A percentile compares a stretch with the other conserved stretches of the same genome.
Conservation (phyloP, 2,888 invertebrate genomes). For the Octodonta nipae region DNA sequence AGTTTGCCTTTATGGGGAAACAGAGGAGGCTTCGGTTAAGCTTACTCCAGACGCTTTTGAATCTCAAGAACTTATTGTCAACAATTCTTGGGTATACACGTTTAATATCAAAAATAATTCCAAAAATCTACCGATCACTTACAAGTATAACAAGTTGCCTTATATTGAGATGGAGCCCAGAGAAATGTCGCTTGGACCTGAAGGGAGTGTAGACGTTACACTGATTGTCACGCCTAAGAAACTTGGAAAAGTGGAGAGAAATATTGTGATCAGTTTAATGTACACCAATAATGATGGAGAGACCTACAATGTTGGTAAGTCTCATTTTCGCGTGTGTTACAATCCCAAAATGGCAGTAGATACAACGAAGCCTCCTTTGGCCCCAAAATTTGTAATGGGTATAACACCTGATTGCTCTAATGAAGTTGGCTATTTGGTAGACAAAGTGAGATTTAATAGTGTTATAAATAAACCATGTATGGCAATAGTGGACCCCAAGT, state of each 20-base stretch:
- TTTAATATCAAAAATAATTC: slow-evolving; percentile 21
- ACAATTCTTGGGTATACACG: slow-evolving; percentile 23
- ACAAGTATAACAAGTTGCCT: slow-evolving; percentile 17
- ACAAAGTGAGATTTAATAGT: slow-evolving; percentile 24
- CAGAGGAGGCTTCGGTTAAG: slow-evolving; percentile 37
- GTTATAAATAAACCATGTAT: slow-evolving; percentile 19
- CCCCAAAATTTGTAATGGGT: slow-evolving; percentile 25
- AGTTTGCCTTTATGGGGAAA: slow-evolving; percentile 44
- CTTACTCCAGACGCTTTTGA: slow-evolving; percentile 38
- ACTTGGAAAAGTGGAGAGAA: slow-evolving; percentile 16
- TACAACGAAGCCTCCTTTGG: not conserved
- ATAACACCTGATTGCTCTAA: slow-evolving; percentile 27
- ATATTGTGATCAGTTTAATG: slow-evolving; percentile 21
- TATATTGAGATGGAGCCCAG: slow-evolving; percentile 21
- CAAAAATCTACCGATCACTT: slow-evolving; percentile 17
- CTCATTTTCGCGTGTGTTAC: slow-evolving; percentile 5
- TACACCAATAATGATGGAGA: slow-evolving; percentile 11
- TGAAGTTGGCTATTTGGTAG: slow-evolving; percentile 28
- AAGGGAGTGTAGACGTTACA: slow-evolving; percentile 12
- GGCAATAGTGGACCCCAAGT: slow-evolving; percentile 18
- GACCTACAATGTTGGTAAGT: slow-evolving; percentile 11
- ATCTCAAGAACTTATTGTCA: slow-evolving; percentile 36
- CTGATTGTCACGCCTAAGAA: slow-evolving; percentile 19
- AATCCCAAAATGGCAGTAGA: not conserved
- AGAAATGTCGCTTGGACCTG: slow-evolving; percentile 15